Evolutionary conservation across 2,797 vertebrate genomes (phyloP).

Genomic region (Pangasius krempfi): DNA sequence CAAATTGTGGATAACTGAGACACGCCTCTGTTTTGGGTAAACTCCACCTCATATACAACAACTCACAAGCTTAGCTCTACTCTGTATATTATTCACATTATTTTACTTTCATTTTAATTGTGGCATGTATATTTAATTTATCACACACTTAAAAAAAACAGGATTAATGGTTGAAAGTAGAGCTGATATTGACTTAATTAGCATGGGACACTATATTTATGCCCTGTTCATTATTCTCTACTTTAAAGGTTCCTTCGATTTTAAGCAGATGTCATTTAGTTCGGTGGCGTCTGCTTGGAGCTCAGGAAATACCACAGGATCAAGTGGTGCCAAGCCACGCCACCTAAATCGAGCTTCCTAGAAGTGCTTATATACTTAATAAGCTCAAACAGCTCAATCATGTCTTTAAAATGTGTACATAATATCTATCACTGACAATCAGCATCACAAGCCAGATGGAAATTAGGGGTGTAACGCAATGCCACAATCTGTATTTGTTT

Average conservation of each 20-base stretch:
- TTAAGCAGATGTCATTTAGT: conserved; percentile 7
- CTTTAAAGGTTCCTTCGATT: no score
- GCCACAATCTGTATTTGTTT: background rate
- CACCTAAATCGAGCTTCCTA: background rate
- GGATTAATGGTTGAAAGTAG: background rate
- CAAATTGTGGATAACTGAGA: background rate
- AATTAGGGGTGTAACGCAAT: background rate
- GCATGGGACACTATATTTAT: background rate
- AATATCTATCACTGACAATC: background rate
- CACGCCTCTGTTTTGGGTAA: background rate
- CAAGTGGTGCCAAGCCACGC: background rate
- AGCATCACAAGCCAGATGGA: background rate
- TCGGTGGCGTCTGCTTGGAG: background rate
- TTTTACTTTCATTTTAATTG: background rate
- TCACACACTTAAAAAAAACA: background rate
- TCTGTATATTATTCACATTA: background rate
- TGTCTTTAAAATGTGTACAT: background rate
- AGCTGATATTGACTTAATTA: background rate
- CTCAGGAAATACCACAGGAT: background rate
- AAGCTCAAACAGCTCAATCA: background rate
- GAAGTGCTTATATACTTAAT: background rate
- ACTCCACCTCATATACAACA: background rate
- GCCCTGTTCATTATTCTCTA: background rate
- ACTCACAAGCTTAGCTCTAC: background rate
- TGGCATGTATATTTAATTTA: background rate